Percentiles rank a stretch among this genome's conserved stretches.
These are phyloP conservation scores for Camelus dromedarius DNA, from an alignment of 2,113 vertebrate species.

Conservation along the genomic window DNA sequence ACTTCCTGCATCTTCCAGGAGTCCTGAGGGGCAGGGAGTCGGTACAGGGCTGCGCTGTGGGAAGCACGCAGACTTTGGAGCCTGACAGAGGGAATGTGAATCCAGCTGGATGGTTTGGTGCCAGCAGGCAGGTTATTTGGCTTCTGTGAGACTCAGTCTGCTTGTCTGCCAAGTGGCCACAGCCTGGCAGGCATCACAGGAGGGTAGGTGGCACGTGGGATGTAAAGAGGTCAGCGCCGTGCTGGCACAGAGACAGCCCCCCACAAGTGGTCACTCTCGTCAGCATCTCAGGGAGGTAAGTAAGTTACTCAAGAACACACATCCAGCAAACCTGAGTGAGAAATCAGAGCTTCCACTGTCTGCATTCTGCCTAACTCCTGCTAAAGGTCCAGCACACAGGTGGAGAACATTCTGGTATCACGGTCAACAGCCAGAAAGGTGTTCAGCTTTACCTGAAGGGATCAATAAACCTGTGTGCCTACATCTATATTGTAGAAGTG, in stretches of 20 bases:
- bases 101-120: neutral
- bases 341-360: neutral
- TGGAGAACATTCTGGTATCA: neutral
- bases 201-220: rapidly evolving
- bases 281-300: neutral
- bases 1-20: neutral
- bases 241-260: neutral
- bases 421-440: too few relatives aligned
- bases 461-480: too few relatives aligned
- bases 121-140: neutral
- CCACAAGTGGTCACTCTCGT: rapidly evolving
- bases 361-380: neutral
- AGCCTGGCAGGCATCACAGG: neutral
- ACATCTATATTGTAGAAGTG: neutral
- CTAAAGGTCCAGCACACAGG: neutral
- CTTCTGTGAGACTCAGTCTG: neutral
- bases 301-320: neutral
- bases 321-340: neutral
- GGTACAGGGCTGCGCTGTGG: neutral
- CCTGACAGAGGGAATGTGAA: neutral
- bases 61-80: neutral
- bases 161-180: neutral
- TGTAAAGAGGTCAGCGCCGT: neutral
- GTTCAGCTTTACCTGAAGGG: too few relatives aligned
- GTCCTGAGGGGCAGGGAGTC: neutral